These are phyloP conservation scores for Siderastrea siderea DNA, from an alignment of 92 coral and sea anemone genomes.

Conservation along the genomic window DNA sequence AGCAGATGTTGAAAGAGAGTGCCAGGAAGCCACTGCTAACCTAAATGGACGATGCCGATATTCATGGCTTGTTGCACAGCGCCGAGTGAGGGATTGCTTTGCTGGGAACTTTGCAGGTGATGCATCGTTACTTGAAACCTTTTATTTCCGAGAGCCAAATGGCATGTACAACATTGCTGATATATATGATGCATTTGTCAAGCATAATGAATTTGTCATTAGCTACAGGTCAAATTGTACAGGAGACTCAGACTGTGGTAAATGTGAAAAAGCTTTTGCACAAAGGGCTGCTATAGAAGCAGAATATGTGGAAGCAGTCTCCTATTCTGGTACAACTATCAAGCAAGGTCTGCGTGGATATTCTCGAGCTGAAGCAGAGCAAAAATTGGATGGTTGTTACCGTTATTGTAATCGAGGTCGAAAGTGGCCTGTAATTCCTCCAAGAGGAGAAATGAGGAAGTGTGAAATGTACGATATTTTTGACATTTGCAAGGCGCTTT, in stretches of 20 bases:
- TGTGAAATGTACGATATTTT: background rate
- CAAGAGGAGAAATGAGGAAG: too few relatives aligned
- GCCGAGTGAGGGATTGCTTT: slow-evolving; percentile 26
- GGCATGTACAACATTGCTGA: background rate
- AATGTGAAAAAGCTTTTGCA: background rate
- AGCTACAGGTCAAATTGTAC: background rate
- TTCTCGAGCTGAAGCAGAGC: slow-evolving; percentile 2
- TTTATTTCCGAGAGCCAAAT: too few relatives aligned
- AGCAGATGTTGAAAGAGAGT: slow-evolving; percentile 1
- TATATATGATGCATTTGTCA: background rate
- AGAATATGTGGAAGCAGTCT: background rate
- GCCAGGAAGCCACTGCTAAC: background rate
- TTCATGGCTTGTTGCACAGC: slow-evolving; percentile 36
- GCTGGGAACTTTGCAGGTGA: slow-evolving; percentile 9
- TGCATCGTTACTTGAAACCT: background rate
- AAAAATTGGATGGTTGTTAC: background rate
- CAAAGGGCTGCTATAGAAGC: background rate
- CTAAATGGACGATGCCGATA: background rate
- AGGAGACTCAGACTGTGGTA: background rate
- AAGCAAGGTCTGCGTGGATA: background rate
- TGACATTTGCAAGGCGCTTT: background rate
- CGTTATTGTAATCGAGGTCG: background rate
- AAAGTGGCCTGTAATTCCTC: background rate
- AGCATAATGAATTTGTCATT: background rate
- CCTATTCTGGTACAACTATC: too few relatives aligned